Conservation (phyloP, 2,113 vertebrate species). For the Chloropsis hardwickii region DNA sequence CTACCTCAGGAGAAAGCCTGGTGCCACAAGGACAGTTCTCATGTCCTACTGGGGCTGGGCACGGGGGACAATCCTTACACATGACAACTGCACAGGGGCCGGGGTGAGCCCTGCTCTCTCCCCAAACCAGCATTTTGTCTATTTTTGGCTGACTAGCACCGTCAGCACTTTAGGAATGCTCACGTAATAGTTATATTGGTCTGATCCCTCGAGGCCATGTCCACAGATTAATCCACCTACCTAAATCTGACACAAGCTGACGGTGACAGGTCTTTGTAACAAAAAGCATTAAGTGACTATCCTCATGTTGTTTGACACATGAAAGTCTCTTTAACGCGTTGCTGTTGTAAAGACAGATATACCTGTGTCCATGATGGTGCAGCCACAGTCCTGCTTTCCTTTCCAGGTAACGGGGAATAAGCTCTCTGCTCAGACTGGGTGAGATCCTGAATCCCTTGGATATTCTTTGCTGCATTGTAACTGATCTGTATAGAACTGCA, state of each 20-base stretch:
- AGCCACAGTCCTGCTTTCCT: background rate
- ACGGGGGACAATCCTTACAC: background rate
- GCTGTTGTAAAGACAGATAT: background rate
- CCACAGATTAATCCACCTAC: background rate
- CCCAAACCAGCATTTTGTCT: constrained; percentile 29
- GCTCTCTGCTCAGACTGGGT: background rate
- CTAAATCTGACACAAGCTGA: background rate
- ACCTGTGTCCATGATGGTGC: background rate
- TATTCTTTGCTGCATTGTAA: background rate
- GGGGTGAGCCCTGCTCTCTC: background rate
- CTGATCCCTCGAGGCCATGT: background rate
- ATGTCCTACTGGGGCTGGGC: accelerated
- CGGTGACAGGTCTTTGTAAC: background rate
- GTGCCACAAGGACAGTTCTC: accelerated
- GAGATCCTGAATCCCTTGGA: background rate
- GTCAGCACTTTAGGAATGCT: constrained; percentile 43
- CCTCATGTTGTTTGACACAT: background rate
- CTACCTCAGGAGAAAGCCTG: background rate
- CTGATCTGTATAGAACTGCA: background rate
- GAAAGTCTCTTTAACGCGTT: background rate
- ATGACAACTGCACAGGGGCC: background rate
- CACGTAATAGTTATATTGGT: constrained; percentile 28
- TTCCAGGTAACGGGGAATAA: background rate
- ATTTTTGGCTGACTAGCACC: constrained; percentile 16
- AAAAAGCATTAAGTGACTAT: constrained; percentile 5